A percentile compares a stretch with the other conserved stretches of the same genome.
Evolutionary conservation across 2,888 invertebrate species (phyloP).

Genomic region (Euspilapteryx auroguttella): DNA sequence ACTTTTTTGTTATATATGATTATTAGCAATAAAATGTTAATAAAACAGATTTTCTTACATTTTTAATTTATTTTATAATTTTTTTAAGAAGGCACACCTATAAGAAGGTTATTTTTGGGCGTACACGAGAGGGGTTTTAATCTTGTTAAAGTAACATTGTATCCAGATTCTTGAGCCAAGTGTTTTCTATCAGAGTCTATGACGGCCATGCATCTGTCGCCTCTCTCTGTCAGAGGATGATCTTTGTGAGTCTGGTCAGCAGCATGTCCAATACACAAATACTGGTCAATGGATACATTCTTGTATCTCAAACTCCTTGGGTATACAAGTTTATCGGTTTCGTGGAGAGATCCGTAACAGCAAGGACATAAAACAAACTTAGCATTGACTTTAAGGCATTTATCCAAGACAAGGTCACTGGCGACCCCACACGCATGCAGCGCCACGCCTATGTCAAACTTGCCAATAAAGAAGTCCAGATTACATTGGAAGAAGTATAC

Average conservation of each 20-base stretch:
- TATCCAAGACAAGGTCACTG: constrained; percentile 87
- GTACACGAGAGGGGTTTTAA: constrained; percentile 82
- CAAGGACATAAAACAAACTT: constrained; percentile 91
- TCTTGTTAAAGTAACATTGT: constrained; percentile 73
- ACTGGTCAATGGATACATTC: constrained; percentile 60
- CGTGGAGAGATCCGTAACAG: constrained; percentile 88
- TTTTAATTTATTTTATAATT: not conserved
- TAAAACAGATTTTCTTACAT: constrained; percentile 2
- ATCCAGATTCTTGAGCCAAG: constrained; percentile 75
- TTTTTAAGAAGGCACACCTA: constrained; percentile 52
- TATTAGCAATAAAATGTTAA: too few relatives aligned
- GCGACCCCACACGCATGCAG: constrained; percentile 95
- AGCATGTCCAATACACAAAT: constrained; percentile 82
- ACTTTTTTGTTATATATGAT: too few relatives aligned
- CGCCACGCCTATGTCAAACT: constrained; percentile 84
- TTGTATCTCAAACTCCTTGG: constrained; percentile 74
- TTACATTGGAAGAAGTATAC: constrained; percentile 85
- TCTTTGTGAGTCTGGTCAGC: constrained; percentile 90
- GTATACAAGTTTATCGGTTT: constrained; percentile 78
- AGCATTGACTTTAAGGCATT: constrained; percentile 75
- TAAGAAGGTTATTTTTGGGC: constrained; percentile 87
- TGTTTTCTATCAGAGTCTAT: constrained; percentile 85
- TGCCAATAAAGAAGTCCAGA: constrained; percentile 81
- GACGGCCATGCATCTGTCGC: constrained; percentile 83
- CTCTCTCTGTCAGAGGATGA: constrained; percentile 71